phyloP scores from a whole-genome alignment of 2,113 vertebrate genomes.

The Pseudonaja textilis region DNA sequence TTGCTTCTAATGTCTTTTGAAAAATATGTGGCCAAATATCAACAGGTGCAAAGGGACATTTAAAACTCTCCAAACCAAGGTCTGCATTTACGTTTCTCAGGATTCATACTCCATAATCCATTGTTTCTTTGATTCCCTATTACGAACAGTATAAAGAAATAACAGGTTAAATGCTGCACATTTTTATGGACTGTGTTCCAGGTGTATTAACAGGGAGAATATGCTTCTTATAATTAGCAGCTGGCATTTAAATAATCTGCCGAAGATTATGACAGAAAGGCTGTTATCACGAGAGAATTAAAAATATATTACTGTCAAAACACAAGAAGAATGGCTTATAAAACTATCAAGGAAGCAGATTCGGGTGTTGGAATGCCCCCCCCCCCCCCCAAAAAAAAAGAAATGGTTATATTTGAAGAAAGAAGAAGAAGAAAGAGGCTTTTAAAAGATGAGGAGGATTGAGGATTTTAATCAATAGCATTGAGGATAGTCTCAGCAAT shows the following conservation, averaged over 20 bases:
- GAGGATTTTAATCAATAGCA: background rate
- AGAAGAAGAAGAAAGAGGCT: background rate
- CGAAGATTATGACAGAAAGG: background rate
- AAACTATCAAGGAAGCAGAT: background rate
- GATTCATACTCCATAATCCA: background rate
- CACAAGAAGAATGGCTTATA: background rate
- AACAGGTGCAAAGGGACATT: background rate
- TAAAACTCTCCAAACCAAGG: background rate
- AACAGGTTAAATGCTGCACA: background rate
- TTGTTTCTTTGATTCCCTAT: background rate
- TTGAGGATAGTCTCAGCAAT: background rate
- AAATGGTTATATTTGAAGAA: background rate
- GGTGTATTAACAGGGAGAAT: background rate
- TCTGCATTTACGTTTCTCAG: background rate
- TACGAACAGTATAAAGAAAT: background rate
- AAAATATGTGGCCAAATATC: background rate
- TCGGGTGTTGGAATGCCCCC: background rate
- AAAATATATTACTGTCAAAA: background rate
- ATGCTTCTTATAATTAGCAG: background rate
- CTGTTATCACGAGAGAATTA: background rate
- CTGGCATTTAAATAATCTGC: background rate
- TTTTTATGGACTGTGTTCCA: background rate
- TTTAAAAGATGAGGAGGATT: background rate
- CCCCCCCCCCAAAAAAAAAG: accelerated
- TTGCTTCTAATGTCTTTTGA: background rate